Base-by-base conservation (phyloP, 2,113 vertebrate species). In the Corydoras sp. region DNA sequence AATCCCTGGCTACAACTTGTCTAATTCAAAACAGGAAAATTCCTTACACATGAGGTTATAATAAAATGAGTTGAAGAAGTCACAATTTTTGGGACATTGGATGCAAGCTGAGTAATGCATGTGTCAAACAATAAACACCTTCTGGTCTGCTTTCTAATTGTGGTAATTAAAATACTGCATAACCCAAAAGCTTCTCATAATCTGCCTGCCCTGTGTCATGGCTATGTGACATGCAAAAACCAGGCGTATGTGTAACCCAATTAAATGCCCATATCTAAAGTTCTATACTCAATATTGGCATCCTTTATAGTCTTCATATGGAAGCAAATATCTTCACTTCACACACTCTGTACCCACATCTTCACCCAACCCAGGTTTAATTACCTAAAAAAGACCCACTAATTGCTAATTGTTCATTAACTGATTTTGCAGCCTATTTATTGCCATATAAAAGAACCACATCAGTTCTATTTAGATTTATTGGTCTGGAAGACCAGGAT, bases 331-430 rank as follows among this genome's bases (percentile, higher is more conserved):
- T 51, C 60, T 63, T 70, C 77, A 77, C 76, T 74, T 83, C 79
- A 83, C 81, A 84, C 72, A 78, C 73, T 14, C 13, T 4, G 29
- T 18, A n/a, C 18, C 48, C 58, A 59, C 81, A 79, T 81, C 73
- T 81, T 78, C 65, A 68, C 65, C 69, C 77, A 78, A 48, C 65
- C 74, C 76, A 63, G 48, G n/a, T 59, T 74, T 76, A 75, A 65
- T 12, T 55, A 56, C 15, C 68, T 71, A 69, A 80, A 72, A 77
- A 78, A 72, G 24, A 13, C 60, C 8, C 69, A 59, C 70, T 76
- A 58, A 71, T 74, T 74, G 54, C 56, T 77, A 82, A 82, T 77
- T 76, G 71, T 77, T 79, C 60, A 73, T 79, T 77, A 78, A 78
- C 50, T 50, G 29, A 63, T 65, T 61, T 12, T 1, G 35, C 13